These are phyloP conservation scores for Meta bourneti DNA, from an alignment of 2,888 invertebrate species.

Conservation along the genomic window DNA sequence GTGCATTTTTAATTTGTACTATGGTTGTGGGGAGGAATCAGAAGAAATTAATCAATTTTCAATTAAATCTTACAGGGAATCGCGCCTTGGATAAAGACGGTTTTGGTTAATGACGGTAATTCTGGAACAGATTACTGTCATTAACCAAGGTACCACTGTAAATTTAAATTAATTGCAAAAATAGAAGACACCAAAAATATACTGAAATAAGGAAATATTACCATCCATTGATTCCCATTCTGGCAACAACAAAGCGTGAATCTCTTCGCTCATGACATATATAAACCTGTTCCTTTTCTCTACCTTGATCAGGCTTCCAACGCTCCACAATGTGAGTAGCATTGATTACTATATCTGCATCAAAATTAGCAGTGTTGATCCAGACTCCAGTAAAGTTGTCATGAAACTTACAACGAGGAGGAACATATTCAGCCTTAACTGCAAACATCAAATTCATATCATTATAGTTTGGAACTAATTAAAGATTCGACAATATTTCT, in stretches of 20 bases:
- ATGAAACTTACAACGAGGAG: slow-evolving; percentile 94
- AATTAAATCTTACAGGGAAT: too few relatives aligned
- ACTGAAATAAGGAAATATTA: slow-evolving; percentile 80
- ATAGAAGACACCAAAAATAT: too few relatives aligned
- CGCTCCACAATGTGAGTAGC: slow-evolving; percentile 98
- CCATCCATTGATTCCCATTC: slow-evolving; percentile 97
- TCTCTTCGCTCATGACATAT: slow-evolving; percentile 94
- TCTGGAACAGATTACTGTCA: too few relatives aligned
- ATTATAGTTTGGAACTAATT: too few relatives aligned
- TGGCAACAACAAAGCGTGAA: slow-evolving; percentile 95
- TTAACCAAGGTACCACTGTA: too few relatives aligned
- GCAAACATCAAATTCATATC: slow-evolving; percentile 63
- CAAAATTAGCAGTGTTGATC: slow-evolving; percentile 98
- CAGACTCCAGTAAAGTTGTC: slow-evolving; percentile 96
- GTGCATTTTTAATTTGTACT: too few relatives aligned
- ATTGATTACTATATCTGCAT: slow-evolving; percentile 95
- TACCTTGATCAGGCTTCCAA: slow-evolving; percentile 94
- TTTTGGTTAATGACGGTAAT: too few relatives aligned
- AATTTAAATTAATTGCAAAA: too few relatives aligned
- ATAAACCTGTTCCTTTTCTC: slow-evolving; percentile 90
- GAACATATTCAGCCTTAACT: slow-evolving; percentile 91
- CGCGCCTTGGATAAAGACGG: too few relatives aligned
- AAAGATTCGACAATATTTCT: not conserved
- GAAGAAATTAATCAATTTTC: too few relatives aligned
- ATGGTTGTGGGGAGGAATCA: too few relatives aligned